These are phyloP conservation scores for Nephotettix cincticeps DNA, from an alignment of 1,140 invertebrate species.

Conservation along the genomic window DNA sequence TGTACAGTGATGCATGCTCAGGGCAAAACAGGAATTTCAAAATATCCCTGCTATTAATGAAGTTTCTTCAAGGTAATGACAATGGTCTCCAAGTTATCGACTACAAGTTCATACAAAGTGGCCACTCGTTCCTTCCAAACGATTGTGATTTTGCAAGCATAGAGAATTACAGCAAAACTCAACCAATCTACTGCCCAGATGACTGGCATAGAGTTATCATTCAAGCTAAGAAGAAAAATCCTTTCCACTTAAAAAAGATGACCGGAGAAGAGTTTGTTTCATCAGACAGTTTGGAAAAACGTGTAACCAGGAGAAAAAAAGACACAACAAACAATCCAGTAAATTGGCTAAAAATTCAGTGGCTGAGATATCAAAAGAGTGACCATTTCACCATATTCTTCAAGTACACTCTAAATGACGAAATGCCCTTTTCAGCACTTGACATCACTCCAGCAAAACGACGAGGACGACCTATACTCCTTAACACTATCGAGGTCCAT, in stretches of 20 bases:
- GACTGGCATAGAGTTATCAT: constrained; percentile 21
- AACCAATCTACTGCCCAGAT: constrained; percentile 26
- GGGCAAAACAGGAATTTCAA: constrained; percentile 44
- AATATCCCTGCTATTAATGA: constrained; percentile 40
- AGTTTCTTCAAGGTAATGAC: constrained; percentile 38
- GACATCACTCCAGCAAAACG: constrained; percentile 3
- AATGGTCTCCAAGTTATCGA: constrained; percentile 40
- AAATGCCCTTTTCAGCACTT: constrained; percentile 21
- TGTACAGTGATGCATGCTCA: constrained; percentile 42
- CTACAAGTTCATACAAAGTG: constrained; percentile 42
- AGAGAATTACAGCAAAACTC: constrained; percentile 32
- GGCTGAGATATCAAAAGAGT: constrained; percentile 37
- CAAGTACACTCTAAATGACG: constrained; percentile 23
- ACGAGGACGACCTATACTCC: constrained; percentile 14
- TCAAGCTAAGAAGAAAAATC: constrained; percentile 11
- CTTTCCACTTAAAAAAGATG: constrained; percentile 13
- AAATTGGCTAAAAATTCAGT: constrained; percentile 34
- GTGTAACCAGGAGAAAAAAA: constrained; percentile 21
- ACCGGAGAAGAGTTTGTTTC: constrained; percentile 24
- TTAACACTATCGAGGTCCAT: not conserved
- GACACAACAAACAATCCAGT: constrained; percentile 28
- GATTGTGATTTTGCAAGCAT: constrained; percentile 38
- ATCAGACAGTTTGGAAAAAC: constrained; percentile 4
- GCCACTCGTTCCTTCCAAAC: constrained; percentile 41
- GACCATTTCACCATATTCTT: constrained; percentile 27